Evolutionary conservation across 2,113 vertebrate species (phyloP).

Genomic region (Burhinus bistriatus): DNA sequence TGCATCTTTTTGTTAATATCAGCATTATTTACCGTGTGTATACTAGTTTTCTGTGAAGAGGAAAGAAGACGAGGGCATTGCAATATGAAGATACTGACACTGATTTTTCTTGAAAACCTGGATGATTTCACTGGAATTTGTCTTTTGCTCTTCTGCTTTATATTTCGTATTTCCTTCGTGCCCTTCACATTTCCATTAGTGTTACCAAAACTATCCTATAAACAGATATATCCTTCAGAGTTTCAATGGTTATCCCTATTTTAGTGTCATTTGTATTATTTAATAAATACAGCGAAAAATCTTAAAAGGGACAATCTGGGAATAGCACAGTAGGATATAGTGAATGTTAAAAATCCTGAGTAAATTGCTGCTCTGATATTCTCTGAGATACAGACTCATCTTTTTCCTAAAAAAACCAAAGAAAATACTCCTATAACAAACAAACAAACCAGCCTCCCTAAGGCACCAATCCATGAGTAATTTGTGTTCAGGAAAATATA

Average conservation of each 20-base stretch:
- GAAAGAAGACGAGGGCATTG: not conserved
- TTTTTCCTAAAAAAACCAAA: not conserved
- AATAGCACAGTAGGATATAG: not conserved
- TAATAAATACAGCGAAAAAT: not conserved
- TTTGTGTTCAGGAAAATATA: not conserved
- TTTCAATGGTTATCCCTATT: not conserved
- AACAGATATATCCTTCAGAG: not conserved
- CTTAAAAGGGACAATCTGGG: not conserved
- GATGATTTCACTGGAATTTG: not conserved
- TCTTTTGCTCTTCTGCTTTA: not conserved
- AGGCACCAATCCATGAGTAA: not conserved
- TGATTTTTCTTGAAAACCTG: not conserved
- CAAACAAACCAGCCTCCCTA: rapidly evolving
- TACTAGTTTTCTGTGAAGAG: not conserved
- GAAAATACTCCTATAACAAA: not conserved
- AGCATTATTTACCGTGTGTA: not conserved
- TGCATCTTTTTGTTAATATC: not conserved
- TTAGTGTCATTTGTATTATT: not conserved
- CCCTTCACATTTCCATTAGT: not conserved
- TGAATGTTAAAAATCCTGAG: not conserved
- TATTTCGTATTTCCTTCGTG: not conserved
- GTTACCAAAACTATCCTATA: not conserved
- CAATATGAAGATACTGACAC: not conserved
- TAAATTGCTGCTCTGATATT: not conserved
- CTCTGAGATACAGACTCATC: not conserved